These are phyloP conservation scores for Leptinotarsa haldemani DNA, from an alignment of 2,888 invertebrate species.

Conservation along the genomic window DNA sequence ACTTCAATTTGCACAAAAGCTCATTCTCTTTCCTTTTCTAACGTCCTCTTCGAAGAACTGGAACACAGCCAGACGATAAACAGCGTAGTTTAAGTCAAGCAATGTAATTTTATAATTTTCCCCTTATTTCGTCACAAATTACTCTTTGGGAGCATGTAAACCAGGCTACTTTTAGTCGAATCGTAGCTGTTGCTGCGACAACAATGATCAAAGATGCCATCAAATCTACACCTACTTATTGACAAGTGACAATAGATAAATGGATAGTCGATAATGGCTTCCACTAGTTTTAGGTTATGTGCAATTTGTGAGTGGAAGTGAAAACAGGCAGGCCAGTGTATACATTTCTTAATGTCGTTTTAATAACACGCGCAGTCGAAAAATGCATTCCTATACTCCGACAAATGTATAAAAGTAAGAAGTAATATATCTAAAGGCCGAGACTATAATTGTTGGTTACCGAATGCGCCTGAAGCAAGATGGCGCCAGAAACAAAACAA, in stretches of 20 bases:
- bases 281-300: slow-evolving; percentile 24
- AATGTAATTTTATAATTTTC: slow-evolving; percentile 69
- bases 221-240: slow-evolving; percentile 27
- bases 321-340: slow-evolving; percentile 13
- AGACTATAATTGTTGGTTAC: slow-evolving; percentile 64
- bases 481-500: slow-evolving; percentile 65
- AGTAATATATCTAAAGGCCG: slow-evolving; percentile 63
- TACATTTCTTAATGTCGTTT: slow-evolving; percentile 52
- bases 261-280: not conserved
- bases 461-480: slow-evolving; percentile 60
- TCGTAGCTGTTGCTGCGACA: slow-evolving; percentile 62
- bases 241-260: slow-evolving; percentile 22
- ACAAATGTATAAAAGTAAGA: slow-evolving; percentile 48
- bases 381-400: slow-evolving; percentile 28
- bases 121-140: slow-evolving; percentile 69
- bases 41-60: slow-evolving; percentile 9
- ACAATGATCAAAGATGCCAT: slow-evolving; percentile 52
- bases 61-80: slow-evolving; percentile 61
- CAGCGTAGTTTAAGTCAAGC: slow-evolving; percentile 66
- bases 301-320: slow-evolving; percentile 28
- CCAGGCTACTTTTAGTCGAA: slow-evolving; percentile 65
- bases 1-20: too few species aligned
- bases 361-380: slow-evolving; percentile 47
- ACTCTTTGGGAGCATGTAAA: slow-evolving; percentile 65
- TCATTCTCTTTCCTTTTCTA: slow-evolving; percentile 4